Evolutionary conservation across 2,888 invertebrate genomes (phyloP), one percentile per base, ranked within the genome.

Genomic region (Elysia crispata): DNA sequence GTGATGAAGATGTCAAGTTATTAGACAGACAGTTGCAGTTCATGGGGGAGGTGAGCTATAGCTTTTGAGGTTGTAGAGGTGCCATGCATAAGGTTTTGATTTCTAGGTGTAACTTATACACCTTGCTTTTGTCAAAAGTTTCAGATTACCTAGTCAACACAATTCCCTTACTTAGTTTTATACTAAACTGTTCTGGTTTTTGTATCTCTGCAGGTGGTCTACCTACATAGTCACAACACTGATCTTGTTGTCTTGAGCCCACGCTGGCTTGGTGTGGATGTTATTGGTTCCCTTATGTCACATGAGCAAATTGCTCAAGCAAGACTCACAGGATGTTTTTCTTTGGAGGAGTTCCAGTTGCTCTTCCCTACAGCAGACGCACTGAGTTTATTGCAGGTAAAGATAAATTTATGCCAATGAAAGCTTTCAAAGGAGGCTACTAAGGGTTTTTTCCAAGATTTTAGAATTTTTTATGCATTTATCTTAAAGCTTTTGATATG

Each of bases 291-390:
- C 89, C 92, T 96, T 69, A 92, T 96, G 81, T 91, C 91, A 11
- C 91, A 92, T 70, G 92, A 92, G 81, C 91, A 92, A 85, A 89
- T 92, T 18, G 82, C 87, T 33, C 88, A 88, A 79, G 87, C 89
- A 18, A 85, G 90, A 25, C 87, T 89, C 62, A 91, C 95, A 23
- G 96, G 96, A 1, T 95, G 95, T 85, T 96, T 95, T 90, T 94
- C 95, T 0, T 92, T 94, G 18, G 95, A 95, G 86, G 95, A 96
- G 91, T 95, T 96, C 89, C 95, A 95, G 91, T 94, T 95, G 62
- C 93, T 95, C 86, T 95, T 94, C 89, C 95, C 95, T 50, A 95
- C 95, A 82, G 94, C 94, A 81, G 95, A 95, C 86, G 95, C 95
- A 5, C 91, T 93, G 78, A 95, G 95, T 86, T 93, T 95, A 86